Conservation (phyloP, 2,113 vertebrate species). For the Madoqua kirkii region DNA sequence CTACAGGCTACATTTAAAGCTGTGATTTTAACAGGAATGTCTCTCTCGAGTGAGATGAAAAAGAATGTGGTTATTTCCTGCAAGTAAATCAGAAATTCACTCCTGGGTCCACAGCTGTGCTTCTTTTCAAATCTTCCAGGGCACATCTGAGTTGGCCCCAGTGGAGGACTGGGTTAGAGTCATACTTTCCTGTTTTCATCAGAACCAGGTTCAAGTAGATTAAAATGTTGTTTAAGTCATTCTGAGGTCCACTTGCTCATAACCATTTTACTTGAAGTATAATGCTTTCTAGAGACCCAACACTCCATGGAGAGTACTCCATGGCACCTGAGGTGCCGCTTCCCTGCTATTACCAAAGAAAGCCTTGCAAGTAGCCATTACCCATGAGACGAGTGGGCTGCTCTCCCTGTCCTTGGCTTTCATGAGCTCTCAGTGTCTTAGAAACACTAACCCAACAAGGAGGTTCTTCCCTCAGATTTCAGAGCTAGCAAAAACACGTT, state of each 20-base stretch:
- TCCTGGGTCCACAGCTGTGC: neutral
- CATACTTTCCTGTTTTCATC: neutral
- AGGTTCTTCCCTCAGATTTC: neutral
- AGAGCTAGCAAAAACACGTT: neutral
- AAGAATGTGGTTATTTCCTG: conserved; percentile 10
- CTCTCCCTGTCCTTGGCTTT: neutral
- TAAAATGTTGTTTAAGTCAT: neutral
- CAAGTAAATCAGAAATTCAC: neutral
- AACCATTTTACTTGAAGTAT: neutral
- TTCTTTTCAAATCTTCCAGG: neutral
- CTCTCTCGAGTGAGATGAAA: neutral
- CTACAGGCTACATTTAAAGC: conserved; percentile 4
- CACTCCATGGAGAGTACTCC: neutral
- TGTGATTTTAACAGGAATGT: conserved; percentile 11
- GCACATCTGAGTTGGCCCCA: neutral
- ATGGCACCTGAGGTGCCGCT: neutral
- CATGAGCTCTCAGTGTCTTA: neutral
- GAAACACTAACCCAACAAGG: neutral
- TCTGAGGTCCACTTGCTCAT: neutral
- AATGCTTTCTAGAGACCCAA: neutral
- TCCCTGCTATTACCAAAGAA: neutral
- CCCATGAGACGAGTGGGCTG: neutral
- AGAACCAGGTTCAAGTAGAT: neutral
- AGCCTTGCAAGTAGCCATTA: neutral
- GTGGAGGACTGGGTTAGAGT: neutral